Percentiles rank a stretch among this genome's conserved stretches.
phyloP scores from a whole-genome alignment of 2,113 vertebrate genomes.

The Zeus faber region DNA sequence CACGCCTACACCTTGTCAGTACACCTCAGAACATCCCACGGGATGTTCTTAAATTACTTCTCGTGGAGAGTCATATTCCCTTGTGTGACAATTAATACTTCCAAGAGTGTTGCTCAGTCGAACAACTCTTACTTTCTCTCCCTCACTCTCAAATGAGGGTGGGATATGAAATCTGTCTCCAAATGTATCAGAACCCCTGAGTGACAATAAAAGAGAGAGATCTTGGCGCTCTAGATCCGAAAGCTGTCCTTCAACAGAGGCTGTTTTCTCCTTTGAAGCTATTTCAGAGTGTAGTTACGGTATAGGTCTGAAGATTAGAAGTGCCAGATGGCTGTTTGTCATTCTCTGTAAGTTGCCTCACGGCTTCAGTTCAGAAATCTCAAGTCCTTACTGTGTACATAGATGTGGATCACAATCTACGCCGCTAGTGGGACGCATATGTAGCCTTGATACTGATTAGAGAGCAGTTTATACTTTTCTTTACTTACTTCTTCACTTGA shows the following conservation, averaged over 20 bases:
- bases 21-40: conserved; percentile 41
- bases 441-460: conserved; percentile 19
- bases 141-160: neutral
- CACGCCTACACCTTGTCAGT: conserved; percentile 49
- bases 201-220: neutral
- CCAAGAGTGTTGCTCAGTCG: neutral
- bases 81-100: neutral
- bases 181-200: neutral
- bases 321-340: conserved; percentile 64
- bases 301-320: conserved; percentile 49
- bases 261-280: conserved; percentile 57
- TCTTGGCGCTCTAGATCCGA: neutral
- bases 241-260: neutral
- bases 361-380: conserved; percentile 27
- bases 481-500: no score
- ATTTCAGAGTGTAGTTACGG: conserved; percentile 50
- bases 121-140: no score
- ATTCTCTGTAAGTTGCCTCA: conserved; percentile 41
- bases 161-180: neutral
- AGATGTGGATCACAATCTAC: conserved; percentile 37
- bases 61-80: conserved; percentile 24
- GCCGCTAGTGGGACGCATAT: conserved; percentile 10
- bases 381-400: conserved; percentile 20
- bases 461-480: neutral
- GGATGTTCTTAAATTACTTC: conserved; percentile 26